These are phyloP conservation scores for Phenganax subtilis DNA, from an alignment of 92 coral and sea anemone species.

Conservation along the genomic window DNA sequence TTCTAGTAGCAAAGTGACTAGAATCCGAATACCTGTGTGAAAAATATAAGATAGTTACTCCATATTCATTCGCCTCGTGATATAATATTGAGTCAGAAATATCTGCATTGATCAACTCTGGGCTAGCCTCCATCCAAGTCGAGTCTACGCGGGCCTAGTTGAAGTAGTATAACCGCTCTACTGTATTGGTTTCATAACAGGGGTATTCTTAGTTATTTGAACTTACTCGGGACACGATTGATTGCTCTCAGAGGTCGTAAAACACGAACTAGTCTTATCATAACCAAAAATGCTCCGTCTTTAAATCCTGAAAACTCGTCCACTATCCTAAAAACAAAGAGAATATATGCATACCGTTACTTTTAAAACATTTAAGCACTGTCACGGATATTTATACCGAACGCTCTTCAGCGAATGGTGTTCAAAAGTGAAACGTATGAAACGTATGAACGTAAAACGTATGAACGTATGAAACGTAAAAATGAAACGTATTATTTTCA, in stretches of 20 bases:
- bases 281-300: constrained; percentile 63
- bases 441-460: too few relatives aligned
- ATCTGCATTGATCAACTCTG: too few relatives aligned
- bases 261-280: constrained; percentile 86
- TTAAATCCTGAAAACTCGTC: constrained; percentile 61
- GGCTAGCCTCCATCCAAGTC: too few relatives aligned
- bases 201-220: too few relatives aligned
- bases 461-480: too few relatives aligned
- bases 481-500: too few relatives aligned
- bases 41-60: background rate
- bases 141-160: too few relatives aligned
- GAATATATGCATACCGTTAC: background rate
- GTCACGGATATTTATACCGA: background rate
- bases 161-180: too few relatives aligned
- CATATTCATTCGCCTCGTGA: background rate
- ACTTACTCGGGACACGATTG: constrained; percentile 97
- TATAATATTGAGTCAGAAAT: background rate
- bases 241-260: constrained; percentile 94
- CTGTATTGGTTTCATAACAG: too few relatives aligned
- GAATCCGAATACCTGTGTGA: constrained; percentile 74
- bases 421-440: too few relatives aligned
- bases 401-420: background rate
- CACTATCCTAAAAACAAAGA: constrained; percentile 44
- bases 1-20: constrained; percentile 79
- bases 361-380: background rate